phyloP scores from a whole-genome alignment of 2,113 vertebrate genomes.

The Arvicanthis niloticus region DNA sequence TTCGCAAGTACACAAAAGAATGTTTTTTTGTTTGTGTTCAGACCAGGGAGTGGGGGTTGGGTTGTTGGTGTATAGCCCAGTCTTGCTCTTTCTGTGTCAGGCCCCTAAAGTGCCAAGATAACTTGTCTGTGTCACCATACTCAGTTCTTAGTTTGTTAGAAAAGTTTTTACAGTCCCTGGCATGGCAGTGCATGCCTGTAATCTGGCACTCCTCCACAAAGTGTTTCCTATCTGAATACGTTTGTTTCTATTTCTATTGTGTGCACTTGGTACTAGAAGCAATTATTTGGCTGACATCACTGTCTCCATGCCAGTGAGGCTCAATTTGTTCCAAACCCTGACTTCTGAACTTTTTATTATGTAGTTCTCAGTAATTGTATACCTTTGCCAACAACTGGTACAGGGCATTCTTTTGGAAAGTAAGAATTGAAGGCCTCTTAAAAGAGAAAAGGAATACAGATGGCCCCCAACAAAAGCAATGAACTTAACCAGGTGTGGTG shows the following conservation, averaged over 20 bases:
- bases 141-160: not conserved
- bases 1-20: not conserved
- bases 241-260: conserved; percentile 27
- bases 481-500: not conserved
- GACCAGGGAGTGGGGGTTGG: not conserved
- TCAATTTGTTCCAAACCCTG: not conserved
- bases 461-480: not conserved
- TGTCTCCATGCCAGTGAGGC: not conserved
- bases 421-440: not conserved
- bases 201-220: not conserved
- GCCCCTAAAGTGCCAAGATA: not conserved
- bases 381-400: not conserved
- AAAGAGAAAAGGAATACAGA: conserved; percentile 2
- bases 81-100: not conserved
- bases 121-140: not conserved
- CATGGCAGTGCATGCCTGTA: not conserved
- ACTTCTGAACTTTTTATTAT: not conserved
- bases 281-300: not conserved
- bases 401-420: not conserved
- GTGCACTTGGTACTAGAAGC: not conserved
- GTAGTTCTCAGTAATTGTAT: not conserved
- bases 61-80: not conserved
- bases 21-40: not conserved
- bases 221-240: not conserved
- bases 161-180: not conserved